Conservation (phyloP, 2,888 invertebrate species). For the Epinotia ramella region DNA sequence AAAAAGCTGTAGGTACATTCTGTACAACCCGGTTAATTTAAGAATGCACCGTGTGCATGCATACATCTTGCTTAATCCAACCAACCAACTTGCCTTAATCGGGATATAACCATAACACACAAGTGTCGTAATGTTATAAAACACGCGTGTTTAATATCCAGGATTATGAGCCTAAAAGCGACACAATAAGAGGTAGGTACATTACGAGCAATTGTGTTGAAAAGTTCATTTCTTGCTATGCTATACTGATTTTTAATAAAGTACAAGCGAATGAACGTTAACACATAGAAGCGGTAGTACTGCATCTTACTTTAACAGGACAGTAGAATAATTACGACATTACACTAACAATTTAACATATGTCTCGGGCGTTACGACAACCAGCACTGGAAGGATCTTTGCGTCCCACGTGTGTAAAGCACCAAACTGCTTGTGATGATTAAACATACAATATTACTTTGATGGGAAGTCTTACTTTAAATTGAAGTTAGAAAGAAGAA, state of each 20-base stretch:
- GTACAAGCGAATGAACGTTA: not conserved
- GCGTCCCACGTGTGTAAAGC: constrained; percentile 5
- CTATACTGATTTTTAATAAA: not conserved
- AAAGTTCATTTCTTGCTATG: not conserved
- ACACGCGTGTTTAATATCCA: too few species aligned
- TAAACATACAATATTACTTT: constrained; percentile 27
- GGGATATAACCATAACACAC: too few species aligned
- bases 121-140: too few species aligned
- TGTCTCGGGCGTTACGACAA: constrained; percentile 28
- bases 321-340: constrained; percentile 41
- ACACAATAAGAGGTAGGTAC: too few species aligned
- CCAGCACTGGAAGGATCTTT: constrained; percentile 22
- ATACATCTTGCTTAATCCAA: too few species aligned
- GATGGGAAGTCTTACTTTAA: not conserved
- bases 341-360: constrained; percentile 28
- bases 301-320: constrained; percentile 26
- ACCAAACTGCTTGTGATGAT: constrained; percentile 28
- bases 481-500: too few species aligned
- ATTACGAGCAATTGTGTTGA: too few species aligned
- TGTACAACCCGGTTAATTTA: too few species aligned
- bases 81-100: too few species aligned
- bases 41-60: too few species aligned
- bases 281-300: not conserved
- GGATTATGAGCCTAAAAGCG: too few species aligned
- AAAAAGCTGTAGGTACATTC: too few species aligned